These are phyloP conservation scores for Ruditapes philippinarum DNA, from an alignment of 1,140 invertebrate genomes.

Conservation along the genomic window DNA sequence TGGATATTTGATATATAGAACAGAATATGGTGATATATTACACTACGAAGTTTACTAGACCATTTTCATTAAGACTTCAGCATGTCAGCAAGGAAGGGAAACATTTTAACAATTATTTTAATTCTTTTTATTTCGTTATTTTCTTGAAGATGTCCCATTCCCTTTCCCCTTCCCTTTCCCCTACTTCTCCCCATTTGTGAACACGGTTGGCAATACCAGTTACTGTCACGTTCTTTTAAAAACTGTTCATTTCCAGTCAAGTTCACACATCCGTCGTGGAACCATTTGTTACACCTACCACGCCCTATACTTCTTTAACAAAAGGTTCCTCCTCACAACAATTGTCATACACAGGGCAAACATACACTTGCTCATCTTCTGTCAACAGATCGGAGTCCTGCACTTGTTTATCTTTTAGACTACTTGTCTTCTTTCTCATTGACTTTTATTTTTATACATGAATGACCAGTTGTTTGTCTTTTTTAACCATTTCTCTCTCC, in stretches of 20 bases:
- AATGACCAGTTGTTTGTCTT: neutral
- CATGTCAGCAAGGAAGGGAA: too few species aligned
- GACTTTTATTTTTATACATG: neutral
- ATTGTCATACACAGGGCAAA: constrained; percentile 35
- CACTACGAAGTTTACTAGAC: too few species aligned
- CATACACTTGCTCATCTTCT: neutral
- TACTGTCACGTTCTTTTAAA: constrained; percentile 35
- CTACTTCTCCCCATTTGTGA: neutral
- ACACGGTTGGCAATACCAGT: constrained; percentile 47
- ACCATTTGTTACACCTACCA: constrained; percentile 57
- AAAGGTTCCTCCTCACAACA: constrained; percentile 33
- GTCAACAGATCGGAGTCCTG: neutral
- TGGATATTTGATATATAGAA: too few species aligned
- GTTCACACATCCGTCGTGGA: constrained; percentile 44
- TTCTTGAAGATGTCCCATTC: neutral
- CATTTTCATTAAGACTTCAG: too few species aligned
- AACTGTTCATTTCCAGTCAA: constrained; percentile 39
- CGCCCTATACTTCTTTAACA: constrained; percentile 24
- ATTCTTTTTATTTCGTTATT: too few species aligned
- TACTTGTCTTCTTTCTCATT: neutral
- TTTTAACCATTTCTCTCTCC: constrained; percentile 33
- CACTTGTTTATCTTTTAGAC: neutral
- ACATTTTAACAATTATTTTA: too few species aligned
- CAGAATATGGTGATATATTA: too few species aligned
- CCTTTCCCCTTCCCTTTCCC: constrained; percentile 5